Percentiles rank a stretch among this genome's conserved stretches.
phyloP scores from a whole-genome alignment of 2,888 invertebrate species.

The Bimastos eiseni region DNA sequence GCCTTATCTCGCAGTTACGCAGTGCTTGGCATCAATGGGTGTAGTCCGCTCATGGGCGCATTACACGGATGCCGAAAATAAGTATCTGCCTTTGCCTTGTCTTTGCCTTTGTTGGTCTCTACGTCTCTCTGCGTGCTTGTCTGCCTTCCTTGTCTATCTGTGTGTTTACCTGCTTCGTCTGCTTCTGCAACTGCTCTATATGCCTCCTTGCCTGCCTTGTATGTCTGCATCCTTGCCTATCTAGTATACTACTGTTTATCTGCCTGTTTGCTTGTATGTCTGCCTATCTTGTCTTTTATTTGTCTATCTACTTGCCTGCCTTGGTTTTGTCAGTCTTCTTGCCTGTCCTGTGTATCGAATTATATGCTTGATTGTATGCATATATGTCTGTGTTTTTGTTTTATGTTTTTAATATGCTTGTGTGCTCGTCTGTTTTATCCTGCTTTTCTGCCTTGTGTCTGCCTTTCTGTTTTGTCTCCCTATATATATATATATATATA shows the following conservation, averaged over 20 bases:
- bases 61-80: neutral
- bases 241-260: neutral
- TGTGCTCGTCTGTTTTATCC: no score
- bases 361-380: no score
- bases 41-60: constrained; percentile 13
- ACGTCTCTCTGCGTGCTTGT: neutral
- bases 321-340: no score
- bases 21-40: neutral
- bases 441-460: no score
- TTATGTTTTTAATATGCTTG: no score
- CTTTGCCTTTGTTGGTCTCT: neutral
- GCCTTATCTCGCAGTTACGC: neutral
- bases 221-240: neutral
- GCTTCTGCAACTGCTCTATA: neutral
- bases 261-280: neutral
- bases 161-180: neutral
- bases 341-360: no score
- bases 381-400: no score
- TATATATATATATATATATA: no score
- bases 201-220: neutral
- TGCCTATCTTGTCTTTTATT: neutral
- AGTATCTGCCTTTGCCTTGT: neutral
- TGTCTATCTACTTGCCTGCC: neutral
- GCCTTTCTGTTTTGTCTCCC: no score
- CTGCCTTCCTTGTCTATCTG: neutral